These are phyloP conservation scores for Panagrolaimus sp. DNA, from an alignment of 1,140 invertebrate species.

Conservation along the genomic window DNA sequence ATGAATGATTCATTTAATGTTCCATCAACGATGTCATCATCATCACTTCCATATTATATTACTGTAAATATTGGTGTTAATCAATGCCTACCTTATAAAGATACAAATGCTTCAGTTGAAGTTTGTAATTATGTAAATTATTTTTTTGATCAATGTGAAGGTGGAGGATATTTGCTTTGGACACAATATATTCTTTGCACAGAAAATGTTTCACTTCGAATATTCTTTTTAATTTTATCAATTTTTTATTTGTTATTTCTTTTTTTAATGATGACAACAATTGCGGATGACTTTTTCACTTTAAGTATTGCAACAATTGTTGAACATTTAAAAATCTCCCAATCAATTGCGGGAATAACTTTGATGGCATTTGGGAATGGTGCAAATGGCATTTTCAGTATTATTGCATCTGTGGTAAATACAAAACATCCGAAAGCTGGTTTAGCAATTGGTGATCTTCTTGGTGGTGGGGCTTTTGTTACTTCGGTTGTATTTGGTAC, in stretches of 20 bases:
- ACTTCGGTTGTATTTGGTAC: slow-evolving; percentile 67
- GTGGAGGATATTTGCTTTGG: slow-evolving; percentile 23
- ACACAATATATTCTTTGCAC: not conserved
- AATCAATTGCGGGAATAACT: slow-evolving; percentile 72
- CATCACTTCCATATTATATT: no score
- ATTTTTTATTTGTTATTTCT: slow-evolving; percentile 65
- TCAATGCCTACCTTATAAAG: no score
- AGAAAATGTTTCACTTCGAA: no score
- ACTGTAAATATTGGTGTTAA: no score
- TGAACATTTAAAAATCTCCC: slow-evolving; percentile 66
- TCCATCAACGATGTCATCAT: no score
- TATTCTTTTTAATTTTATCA: no score
- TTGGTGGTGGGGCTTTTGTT: slow-evolving; percentile 68
- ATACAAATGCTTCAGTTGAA: slow-evolving; percentile 7
- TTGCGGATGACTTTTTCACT: slow-evolving; percentile 69
- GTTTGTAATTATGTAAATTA: slow-evolving; percentile 16
- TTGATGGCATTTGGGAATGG: slow-evolving; percentile 74
- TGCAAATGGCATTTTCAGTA: slow-evolving; percentile 70
- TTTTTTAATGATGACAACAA: slow-evolving; percentile 66
- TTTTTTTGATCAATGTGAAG: slow-evolving; percentile 23
- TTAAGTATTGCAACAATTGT: slow-evolving; percentile 68
- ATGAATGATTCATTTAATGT: no score
- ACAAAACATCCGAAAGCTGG: slow-evolving; percentile 62
- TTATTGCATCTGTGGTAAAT: slow-evolving; percentile 63
- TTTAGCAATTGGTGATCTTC: slow-evolving; percentile 64